Evolutionary conservation across 2,797 vertebrate species (phyloP).

Genomic region (Paguma larvata): DNA sequence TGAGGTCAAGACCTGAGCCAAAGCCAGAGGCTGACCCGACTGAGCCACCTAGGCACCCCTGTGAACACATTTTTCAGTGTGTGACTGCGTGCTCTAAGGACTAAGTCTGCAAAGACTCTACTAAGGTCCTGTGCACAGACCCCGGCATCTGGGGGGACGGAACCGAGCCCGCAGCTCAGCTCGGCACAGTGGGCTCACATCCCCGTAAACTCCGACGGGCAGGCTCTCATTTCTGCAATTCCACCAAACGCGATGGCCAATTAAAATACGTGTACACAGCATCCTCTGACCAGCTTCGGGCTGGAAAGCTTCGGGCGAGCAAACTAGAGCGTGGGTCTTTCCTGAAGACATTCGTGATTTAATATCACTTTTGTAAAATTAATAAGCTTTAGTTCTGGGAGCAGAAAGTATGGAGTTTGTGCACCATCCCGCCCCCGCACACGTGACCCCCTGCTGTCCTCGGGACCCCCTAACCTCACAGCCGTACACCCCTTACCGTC

Average conservation of each 20-base stretch:
- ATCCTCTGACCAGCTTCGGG: background rate
- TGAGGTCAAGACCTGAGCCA: no score
- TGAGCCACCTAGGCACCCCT: no score
- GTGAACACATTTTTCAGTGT: background rate
- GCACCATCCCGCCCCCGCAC: accelerated
- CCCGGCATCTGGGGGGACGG: accelerated
- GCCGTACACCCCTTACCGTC: accelerated
- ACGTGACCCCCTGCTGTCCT: no score
- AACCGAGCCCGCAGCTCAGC: accelerated
- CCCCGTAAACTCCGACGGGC: background rate
- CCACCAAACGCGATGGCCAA: background rate
- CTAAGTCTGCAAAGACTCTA: background rate
- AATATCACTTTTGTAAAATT: background rate
- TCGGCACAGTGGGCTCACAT: background rate
- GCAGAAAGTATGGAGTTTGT: background rate
- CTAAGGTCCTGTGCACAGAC: background rate
- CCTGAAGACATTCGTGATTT: background rate
- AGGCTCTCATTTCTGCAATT: background rate
- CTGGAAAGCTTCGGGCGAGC: background rate
- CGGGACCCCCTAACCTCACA: accelerated
- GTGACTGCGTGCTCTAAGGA: accelerated
- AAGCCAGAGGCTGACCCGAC: no score
- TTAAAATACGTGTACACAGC: background rate
- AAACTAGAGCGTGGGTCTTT: accelerated
- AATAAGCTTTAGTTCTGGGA: background rate